These are phyloP conservation scores for Propithecus deckenii DNA, from an alignment of 2,797 vertebrate species.

Conservation along the genomic window DNA sequence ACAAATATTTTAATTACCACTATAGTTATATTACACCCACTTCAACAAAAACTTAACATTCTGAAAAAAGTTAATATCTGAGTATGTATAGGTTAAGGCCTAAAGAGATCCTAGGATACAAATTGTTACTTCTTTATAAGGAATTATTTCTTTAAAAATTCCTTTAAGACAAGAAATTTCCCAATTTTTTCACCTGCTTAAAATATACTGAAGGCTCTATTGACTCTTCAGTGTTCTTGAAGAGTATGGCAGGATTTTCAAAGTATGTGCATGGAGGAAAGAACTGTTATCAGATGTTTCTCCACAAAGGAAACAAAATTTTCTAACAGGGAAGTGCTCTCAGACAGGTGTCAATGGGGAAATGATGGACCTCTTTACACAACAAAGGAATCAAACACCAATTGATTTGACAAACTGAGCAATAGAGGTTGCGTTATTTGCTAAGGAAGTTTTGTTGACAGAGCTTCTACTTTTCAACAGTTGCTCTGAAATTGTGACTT, in stretches of 20 bases:
- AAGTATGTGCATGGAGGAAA: not conserved
- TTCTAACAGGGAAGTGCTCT: slow-evolving; percentile 9
- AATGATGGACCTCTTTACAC: not conserved
- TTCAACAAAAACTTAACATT: not conserved
- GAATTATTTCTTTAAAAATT: not conserved
- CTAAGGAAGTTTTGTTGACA: not conserved
- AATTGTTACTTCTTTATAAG: not conserved
- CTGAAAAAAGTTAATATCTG: not conserved
- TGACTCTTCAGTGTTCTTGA: not conserved
- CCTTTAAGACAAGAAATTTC: too few species aligned
- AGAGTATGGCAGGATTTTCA: not conserved
- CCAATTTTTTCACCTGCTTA: not conserved
- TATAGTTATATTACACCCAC: not conserved
- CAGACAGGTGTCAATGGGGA: slow-evolving; percentile 22
- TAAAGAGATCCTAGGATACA: not conserved
- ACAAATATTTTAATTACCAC: not conserved
- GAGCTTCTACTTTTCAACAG: not conserved
- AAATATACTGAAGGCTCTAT: not conserved
- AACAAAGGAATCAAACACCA: not conserved
- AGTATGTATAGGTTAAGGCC: not conserved
- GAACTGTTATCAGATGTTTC: not conserved
- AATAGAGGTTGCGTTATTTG: not conserved
- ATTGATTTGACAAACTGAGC: not conserved
- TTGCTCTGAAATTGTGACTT: not conserved
- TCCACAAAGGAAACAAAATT: slow-evolving; percentile 22